Base-by-base conservation (phyloP, 2,797 vertebrate genomes). In the Scolopax bukidnonensis region DNA sequence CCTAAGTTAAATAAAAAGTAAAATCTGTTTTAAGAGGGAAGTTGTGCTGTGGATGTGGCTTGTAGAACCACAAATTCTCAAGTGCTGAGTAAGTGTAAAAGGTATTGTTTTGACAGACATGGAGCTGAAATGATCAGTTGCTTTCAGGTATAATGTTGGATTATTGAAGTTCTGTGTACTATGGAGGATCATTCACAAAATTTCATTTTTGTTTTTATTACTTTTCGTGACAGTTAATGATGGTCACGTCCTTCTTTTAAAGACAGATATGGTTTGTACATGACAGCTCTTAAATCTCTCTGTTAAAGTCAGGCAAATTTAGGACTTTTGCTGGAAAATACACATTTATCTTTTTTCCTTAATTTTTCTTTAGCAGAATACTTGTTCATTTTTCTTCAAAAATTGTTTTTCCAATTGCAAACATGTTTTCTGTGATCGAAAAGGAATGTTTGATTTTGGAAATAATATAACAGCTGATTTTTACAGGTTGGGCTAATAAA, bases 221-320 rank as follows among this genome's bases (percentile, higher is more conserved):
- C 60, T 88, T 64, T 61, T 63, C 18, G 9, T 30, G 14, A 10
- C n/a, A 32, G 16, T 20, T 87, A 74, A 17, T 30, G 19, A 15
- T 47, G 23, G 10, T 24, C 17, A 19, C 17, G 13, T 13, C 18
- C 13, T 54, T n/a, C 32, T 86, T 64, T 48, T 30, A n/a, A 45
- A 47, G n/a, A n/a, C 41, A 54, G 5, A 4, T 65, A 2, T 0
- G 48, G 11, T 38, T 65, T 65, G 4, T 21, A 50, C 14, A 1
- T 18, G 32, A 6, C 14, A 85, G 5, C 28, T 61, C 13, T 27
- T 11, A 30, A 40, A 41, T n/a, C 47, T 53, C 3, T 24, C 45
- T 71, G 15, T 59, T 84, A 27, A 47, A 54, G 56, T 79, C 16
- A 45, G 38, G 40, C 50, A 51, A 41, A 33, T 56, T 78, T 68